Base-by-base conservation (phyloP, 2,113 vertebrate genomes). In the Mixornis gularis region DNA sequence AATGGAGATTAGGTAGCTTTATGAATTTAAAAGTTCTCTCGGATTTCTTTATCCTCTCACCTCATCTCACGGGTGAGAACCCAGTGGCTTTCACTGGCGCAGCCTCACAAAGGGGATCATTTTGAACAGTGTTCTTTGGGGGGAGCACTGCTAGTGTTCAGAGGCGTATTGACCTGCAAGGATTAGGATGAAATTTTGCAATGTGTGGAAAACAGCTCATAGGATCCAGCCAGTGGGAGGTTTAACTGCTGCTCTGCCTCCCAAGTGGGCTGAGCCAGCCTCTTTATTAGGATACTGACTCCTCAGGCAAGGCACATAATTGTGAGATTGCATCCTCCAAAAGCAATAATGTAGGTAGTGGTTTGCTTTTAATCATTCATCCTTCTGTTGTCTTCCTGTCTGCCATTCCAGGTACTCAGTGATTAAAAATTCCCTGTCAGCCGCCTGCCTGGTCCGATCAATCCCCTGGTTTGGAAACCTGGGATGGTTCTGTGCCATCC, bases 241-340 rank as follows among this genome's bases (percentile, higher is more conserved):
- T 72, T 59, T 52, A 72, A 56, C 58, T 62, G 49, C 76, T 56
- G 69, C 55, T 68, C 62, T 90, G 55, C 83, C 46, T 90, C 79
- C 46, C 3, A 1, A 41, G 55, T 44, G 83, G 59, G 76, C 53
- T 79, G 55, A 94, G 49, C 51, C 70, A 79, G 41, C 43, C 51
- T 79, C 63, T 68, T 64, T 58, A 12, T 15, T 5, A 14, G 48
- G 66, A 72, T 38, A 63, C 58, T 1, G 8, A 41, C 41, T 89
- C 87, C 81, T 77, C 70, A 56, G 92, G 94, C 95, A 94, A 91
- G 71, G 55, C 48, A 58, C 30, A 20, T 94, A 79, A 78, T 81
- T 94, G 89, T 84, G 87, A 89, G 73, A 86, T 86, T 84, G 74
- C 48, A 44, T 89, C 80, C 88, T 84, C 86, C 52, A 66, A 81